phyloP scores from a whole-genome alignment of 2,888 invertebrate species.

The Rosalia funebris region DNA sequence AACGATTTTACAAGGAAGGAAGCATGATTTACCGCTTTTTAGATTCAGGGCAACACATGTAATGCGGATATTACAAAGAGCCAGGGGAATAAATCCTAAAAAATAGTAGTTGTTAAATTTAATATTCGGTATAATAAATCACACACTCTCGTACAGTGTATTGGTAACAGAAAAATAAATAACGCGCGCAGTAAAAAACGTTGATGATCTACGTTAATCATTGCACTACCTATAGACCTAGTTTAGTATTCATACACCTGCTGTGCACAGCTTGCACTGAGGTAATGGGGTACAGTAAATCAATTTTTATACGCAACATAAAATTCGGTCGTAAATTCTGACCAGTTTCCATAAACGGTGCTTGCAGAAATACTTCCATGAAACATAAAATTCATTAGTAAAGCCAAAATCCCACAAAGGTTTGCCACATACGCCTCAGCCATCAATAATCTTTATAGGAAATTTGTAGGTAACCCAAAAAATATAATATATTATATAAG shows the following conservation, averaged over 20 bases:
- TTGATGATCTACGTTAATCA: neutral
- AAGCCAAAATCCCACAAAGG: no score
- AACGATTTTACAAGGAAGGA: constrained; percentile 10
- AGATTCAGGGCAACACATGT: constrained; percentile 1
- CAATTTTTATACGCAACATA: neutral
- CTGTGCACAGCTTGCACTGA: neutral
- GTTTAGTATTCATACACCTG: constrained; percentile 8
- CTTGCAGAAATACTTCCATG: no score
- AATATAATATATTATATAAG: no score
- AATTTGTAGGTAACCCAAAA: no score
- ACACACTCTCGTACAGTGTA: neutral
- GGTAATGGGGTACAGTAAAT: constrained; percentile 2
- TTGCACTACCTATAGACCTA: neutral
- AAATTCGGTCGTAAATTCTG: neutral
- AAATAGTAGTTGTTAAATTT: constrained; percentile 12
- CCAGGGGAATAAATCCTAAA: neutral
- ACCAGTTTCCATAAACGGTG: no score
- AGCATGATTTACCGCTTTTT: constrained; percentile 8
- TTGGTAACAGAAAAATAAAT: constrained; percentile 13
- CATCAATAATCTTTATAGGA: no score
- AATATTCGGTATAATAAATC: constrained; percentile 14
- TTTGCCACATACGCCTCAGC: no score
- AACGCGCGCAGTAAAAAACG: neutral
- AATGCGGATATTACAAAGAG: constrained; percentile 9
- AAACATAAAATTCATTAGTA: no score